Conservation (phyloP, 2,113 vertebrate genomes). For the Alectura lathami region DNA sequence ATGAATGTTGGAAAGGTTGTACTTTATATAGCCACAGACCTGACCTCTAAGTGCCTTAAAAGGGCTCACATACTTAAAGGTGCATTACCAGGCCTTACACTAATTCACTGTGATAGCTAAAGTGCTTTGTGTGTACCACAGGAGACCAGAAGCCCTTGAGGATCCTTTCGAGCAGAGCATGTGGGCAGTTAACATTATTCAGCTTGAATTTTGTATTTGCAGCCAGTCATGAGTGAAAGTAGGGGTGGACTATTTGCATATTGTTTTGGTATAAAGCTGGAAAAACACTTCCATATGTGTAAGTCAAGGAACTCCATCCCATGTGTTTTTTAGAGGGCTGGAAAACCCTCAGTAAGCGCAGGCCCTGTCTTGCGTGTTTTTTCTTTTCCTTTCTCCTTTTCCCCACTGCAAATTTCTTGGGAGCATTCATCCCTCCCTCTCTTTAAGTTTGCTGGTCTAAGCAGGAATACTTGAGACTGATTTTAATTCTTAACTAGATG, state of each 20-base stretch:
- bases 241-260: slow-evolving; percentile 78
- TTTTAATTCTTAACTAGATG: slow-evolving; percentile 93
- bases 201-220: slow-evolving; percentile 83
- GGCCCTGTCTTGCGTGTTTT: background rate
- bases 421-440: slow-evolving; percentile 40
- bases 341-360: slow-evolving; percentile 11
- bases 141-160: slow-evolving; percentile 80
- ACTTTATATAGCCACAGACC: slow-evolving; percentile 80
- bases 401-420: slow-evolving; percentile 28
- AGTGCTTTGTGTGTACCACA: slow-evolving; percentile 85
- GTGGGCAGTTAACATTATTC: slow-evolving; percentile 85
- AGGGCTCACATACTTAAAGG: slow-evolving; percentile 87
- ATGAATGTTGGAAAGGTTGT: slow-evolving; percentile 77
- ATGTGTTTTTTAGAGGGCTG: slow-evolving; percentile 56
- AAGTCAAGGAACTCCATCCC: slow-evolving; percentile 60
- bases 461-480: slow-evolving; percentile 78
- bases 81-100: slow-evolving; percentile 88
- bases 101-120: slow-evolving; percentile 93
- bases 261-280: slow-evolving; percentile 67
- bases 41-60: slow-evolving; percentile 86
- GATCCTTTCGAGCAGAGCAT: slow-evolving; percentile 73
- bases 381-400: background rate
- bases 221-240: slow-evolving; percentile 72
- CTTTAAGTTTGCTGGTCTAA: slow-evolving; percentile 72
- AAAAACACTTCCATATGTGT: slow-evolving; percentile 71